Evolutionary conservation across 1,140 invertebrate species (phyloP), one percentile per base, ranked within the genome.

Genomic region (Adelges cooleyi): DNA sequence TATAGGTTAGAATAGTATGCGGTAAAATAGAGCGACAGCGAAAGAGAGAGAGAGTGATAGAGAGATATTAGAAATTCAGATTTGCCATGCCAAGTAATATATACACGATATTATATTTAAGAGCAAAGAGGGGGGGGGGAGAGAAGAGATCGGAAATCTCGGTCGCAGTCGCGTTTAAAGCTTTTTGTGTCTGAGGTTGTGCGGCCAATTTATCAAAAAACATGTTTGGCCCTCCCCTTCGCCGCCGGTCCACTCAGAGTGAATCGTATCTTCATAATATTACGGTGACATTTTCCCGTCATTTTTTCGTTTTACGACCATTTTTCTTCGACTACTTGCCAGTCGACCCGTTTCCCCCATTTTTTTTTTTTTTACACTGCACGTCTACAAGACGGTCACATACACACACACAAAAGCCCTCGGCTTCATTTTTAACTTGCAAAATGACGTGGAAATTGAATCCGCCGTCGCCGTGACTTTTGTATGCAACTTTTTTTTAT

Each of bases 171-270:
- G 18, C 42, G 56, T 62, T 62, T 62, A 62, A 42, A 62, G 56
- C 42, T 48, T 62, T 62, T 62, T 62, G 56, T 48, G 56, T 62
- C 56, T 62, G 56, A 62, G 56, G 18, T 42, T 42, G n/a, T n/a
- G 27, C 56, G 56, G 42, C 56, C 56, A 62, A 62, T 62, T 62
- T 62, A 62, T 62, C 56, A 62, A 62, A 62, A 62, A 62, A 62
- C 40, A 62, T 48, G 56, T 62, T 62, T 42, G 23, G 29, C 56
- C 40, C 40, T 42, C 29, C 29, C n/a, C n/a, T 42, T 54, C 53
- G 18, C 15, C 53, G 40, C n/a, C n/a, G 5, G n/a, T n/a, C 5
- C n/a, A 33, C 29, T 5, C 11, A 62, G 25, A 62, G 56, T 62
- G 56, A 62, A 62, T 62, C 56, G 56, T 62, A 62, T 62, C 56